Evolutionary conservation across 2,797 vertebrate genomes (phyloP).

Genomic region (Paratrypauchen microcephalus): DNA sequence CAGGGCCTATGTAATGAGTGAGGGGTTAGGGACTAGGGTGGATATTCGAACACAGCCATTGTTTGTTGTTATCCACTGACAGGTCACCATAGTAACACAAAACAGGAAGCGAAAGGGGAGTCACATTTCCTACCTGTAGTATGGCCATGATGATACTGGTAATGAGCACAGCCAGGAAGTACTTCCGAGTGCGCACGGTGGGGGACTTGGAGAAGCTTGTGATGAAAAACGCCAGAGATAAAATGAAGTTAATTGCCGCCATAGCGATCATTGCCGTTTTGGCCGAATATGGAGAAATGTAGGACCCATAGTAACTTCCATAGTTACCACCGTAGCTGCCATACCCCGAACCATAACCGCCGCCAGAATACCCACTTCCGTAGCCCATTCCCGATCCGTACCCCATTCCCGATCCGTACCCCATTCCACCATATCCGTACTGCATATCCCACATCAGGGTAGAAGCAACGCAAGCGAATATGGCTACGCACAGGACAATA

Average conservation of each 20-base stretch:
- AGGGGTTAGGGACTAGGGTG: too few relatives aligned
- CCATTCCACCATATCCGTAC: conserved; percentile 69
- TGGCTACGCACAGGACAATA: conserved; percentile 81
- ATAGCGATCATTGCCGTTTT: conserved; percentile 87
- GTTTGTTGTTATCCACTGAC: not conserved
- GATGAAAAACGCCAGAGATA: conserved; percentile 77
- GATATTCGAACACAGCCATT: too few relatives aligned
- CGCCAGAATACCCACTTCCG: conserved; percentile 43
- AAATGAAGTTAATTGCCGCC: conserved; percentile 84
- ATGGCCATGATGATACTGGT: conserved; percentile 71
- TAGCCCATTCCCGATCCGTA: conserved; percentile 59
- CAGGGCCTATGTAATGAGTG: too few relatives aligned
- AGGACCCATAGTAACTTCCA: conserved; percentile 61
- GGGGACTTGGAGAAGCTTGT: conserved; percentile 76
- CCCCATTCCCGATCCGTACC: conserved; percentile 54
- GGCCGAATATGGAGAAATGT: conserved; percentile 82
- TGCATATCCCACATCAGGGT: conserved; percentile 89
- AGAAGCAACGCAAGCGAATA: conserved; percentile 90
- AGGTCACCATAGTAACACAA: not conserved
- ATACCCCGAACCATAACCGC: conserved; percentile 43
- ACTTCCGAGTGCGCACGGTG: conserved; percentile 74
- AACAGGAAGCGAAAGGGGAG: not conserved
- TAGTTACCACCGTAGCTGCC: conserved; percentile 56
- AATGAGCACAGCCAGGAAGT: conserved; percentile 81
- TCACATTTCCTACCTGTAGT: conserved; percentile 62